Base-by-base conservation (phyloP, 2,113 vertebrate species). In the Tringa solitaria region DNA sequence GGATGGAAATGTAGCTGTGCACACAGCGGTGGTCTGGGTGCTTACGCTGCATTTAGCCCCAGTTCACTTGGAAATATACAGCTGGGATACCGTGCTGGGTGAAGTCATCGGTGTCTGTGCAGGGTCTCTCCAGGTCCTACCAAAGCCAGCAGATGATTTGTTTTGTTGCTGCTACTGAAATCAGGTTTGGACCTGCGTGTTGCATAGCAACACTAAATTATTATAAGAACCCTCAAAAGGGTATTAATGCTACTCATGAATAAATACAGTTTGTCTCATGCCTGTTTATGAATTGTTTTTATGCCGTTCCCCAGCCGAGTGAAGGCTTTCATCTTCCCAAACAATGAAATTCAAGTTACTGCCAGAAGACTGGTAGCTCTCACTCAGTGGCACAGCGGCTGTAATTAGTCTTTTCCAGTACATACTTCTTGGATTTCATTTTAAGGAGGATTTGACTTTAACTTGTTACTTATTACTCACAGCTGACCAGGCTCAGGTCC, bases 141-240 rank as follows among this genome's bases (percentile, higher is more conserved):
- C 12, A 73, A 79, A 79, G 26, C 59, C 69, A 79, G 61, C 61
- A 73, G 74, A 39, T 53, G 11, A 73, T 65, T 67, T 72, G 35
- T 64, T 70, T 84, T 43, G 20, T 35, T 63, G 37, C 79, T 90
- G 79, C 64, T 83, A 21, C 27, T 70, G 56, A 43, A 65, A 84
- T 90, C 30, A 4, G 43, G 67, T 76, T 91, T 56, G 61, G 77
- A 89, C 65, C 65, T 57, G 37, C 6, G 30, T 64, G 91, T 81
- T 97, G 88, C 87, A 75, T 76, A 95, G 91, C 95, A 96, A 89
- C 74, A 39, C 74, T 57, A 67, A 92, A 95, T 87, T 79, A 89
- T 91, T 84, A 35, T 79, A 69, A 93, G 57, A 89, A 16, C 63
- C 28, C 80, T 92, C 81, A 35, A 73, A 78, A 76, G 57, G 19